Evolutionary conservation across 2,888 invertebrate species (phyloP).

Genomic region (Sesia apiformis): DNA sequence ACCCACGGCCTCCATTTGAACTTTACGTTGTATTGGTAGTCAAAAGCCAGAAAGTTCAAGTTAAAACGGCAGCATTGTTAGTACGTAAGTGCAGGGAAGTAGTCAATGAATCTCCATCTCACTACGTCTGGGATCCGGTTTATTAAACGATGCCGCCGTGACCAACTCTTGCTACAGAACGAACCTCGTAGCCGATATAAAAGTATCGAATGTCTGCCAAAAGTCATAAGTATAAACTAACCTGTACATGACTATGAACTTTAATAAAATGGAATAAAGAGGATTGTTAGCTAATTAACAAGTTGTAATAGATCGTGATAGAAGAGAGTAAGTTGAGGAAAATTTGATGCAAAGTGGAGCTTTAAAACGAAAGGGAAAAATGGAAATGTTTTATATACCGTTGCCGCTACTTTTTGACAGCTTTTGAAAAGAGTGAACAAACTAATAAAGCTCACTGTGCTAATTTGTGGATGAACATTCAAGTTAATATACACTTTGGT

Average conservation of each 20-base stretch:
- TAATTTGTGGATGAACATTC: constrained; percentile 19
- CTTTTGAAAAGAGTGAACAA: constrained; percentile 20
- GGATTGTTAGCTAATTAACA: too few relatives aligned
- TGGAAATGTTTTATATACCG: neutral
- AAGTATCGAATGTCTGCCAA: constrained; percentile 9
- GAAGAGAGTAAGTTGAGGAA: constrained; percentile 3
- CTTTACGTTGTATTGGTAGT: too few relatives aligned
- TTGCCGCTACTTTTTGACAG: constrained; percentile 7
- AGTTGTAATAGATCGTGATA: neutral
- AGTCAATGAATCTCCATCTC: constrained; percentile 43
- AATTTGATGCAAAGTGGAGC: neutral
- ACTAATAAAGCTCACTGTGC: constrained; percentile 26
- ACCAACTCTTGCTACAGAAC: constrained; percentile 53
- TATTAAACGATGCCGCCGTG: constrained; percentile 41
- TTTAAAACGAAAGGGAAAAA: neutral
- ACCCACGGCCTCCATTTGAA: too few relatives aligned
- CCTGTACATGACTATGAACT: too few relatives aligned
- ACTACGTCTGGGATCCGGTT: constrained; percentile 38
- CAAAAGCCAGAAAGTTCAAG: too few relatives aligned
- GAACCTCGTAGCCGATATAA: constrained; percentile 38
- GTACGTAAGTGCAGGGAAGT: constrained; percentile 10
- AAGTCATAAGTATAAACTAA: too few relatives aligned
- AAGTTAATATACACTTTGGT: constrained; percentile 22
- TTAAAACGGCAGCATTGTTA: too few relatives aligned
- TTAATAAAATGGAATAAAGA: too few relatives aligned